phyloP scores from a whole-genome alignment of 2,888 invertebrate species.

The Phyllotreta cruciferae region DNA sequence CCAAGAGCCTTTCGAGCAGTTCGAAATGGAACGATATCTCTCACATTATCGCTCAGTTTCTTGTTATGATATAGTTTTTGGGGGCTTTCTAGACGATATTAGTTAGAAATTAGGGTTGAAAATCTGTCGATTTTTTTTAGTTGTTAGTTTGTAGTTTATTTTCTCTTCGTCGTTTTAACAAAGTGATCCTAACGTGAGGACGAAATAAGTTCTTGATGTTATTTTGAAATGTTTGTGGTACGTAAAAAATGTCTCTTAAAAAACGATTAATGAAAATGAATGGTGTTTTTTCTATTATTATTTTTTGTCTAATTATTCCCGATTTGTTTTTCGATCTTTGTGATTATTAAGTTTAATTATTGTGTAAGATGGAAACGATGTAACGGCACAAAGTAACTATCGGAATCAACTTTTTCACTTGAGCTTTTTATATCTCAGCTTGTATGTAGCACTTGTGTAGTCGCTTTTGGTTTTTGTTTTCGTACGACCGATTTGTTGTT shows the following conservation, averaged over 20 bases:
- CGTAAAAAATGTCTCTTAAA: conserved; percentile 16
- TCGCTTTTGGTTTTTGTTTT: conserved; percentile 14
- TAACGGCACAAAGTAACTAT: conserved; percentile 22
- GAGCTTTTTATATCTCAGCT: conserved; percentile 26
- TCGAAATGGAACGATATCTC: no score
- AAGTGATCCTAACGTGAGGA: conserved; percentile 4
- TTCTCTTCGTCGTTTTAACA: conserved; percentile 18
- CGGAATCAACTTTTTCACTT: conserved; percentile 12
- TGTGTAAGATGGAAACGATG: conserved; percentile 20
- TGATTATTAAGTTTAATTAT: conserved; percentile 21
- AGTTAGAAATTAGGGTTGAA: not conserved
- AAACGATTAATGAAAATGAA: conserved; percentile 30
- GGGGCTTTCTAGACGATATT: no score
- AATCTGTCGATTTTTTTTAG: not conserved
- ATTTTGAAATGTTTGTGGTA: conserved; percentile 27
- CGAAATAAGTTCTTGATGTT: conserved; percentile 24
- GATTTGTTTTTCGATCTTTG: conserved; percentile 9
- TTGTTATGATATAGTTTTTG: no score
- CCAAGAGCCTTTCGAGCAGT: no score
- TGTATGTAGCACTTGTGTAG: conserved; percentile 27
- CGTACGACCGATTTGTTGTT: conserved; percentile 15
- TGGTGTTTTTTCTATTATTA: conserved; percentile 23
- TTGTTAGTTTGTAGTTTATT: conserved; percentile 8
- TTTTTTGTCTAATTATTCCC: conserved; percentile 15
- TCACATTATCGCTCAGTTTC: no score